Base-by-base conservation (phyloP, 2,113 vertebrate genomes). In the Vulpes ferrilata region DNA sequence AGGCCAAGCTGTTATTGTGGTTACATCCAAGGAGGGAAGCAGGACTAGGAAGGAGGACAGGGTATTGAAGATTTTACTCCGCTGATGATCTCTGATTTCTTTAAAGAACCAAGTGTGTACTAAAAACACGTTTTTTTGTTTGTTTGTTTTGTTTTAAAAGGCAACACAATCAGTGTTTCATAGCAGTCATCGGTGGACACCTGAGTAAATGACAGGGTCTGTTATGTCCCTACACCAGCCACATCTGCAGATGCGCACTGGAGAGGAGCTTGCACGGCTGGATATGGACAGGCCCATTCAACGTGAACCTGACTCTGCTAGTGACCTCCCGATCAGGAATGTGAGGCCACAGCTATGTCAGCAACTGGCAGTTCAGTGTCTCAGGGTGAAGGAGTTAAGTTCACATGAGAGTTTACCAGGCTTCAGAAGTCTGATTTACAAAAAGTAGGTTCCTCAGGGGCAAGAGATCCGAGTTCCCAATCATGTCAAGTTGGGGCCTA, bases 1-100 rank as follows among this genome's bases (percentile, higher is more conserved):
- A 87, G 69, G 48, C 48, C n/a, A 79, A 43, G 53, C 7, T 94
- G 43, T 57, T 13, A 57, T n/a, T 38, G 74, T n/a, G 71, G 71
- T 80, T 94, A 22, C 25, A 48, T 90, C 59, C 84, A 79, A 71
- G 78, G 94, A 96, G 38, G 25, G 35, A 85, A 90, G 35, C 76
- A 85, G 78, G 20, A 67, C 11, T 20, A 83, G 32, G 51, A 71
- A 9, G 76, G 71, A 64, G 16, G 62, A 83, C 25, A 51, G 4
- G 11, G 19, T n/a, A 83, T 88, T 96, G 90, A 43, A 35, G n/a
- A 60, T 90, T 82, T 85, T 60, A 62, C 59, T 62, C 43, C 62
- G 57, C 3, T 84, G 80, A 69, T 25, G 17, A 35, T 74, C 82
- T 80, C 87, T 73, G 23, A 91, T 95, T 93, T 87, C 79, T 90